Conservation (phyloP, 37 sponge, comb jelly and placozoan genomes). For the Oopsacas minuta region DNA sequence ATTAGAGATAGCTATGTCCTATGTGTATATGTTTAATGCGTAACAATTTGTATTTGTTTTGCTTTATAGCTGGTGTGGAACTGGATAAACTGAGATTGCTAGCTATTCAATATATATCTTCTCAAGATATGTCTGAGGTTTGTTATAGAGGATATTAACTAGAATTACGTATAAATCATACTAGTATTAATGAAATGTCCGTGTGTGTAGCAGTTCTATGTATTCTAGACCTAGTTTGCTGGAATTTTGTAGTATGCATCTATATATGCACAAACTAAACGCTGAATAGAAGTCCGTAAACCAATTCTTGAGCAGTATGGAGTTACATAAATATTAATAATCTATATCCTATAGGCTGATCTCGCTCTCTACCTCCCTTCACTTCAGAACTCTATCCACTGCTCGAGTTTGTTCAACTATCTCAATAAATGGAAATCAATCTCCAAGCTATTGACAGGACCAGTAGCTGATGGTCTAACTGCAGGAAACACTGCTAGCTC, state of each 20-base stretch:
- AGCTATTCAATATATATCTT: slow-evolving; percentile 72
- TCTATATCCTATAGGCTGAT: slow-evolving; percentile 32
- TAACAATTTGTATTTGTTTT: too few relatives aligned
- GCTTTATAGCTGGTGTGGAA: slow-evolving; percentile 43
- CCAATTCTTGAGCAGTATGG: not conserved
- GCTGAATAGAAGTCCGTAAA: not conserved
- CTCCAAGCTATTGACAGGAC: not conserved
- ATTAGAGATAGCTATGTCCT: too few relatives aligned
- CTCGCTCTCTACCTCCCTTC: slow-evolving; percentile 34
- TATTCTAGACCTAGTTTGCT: too few relatives aligned
- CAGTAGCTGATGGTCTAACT: not conserved
- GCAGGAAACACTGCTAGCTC: not conserved
- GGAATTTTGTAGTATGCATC: too few relatives aligned
- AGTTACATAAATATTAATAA: not conserved
- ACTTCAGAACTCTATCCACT: slow-evolving; percentile 45
- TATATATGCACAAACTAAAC: not conserved
- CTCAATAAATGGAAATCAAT: slow-evolving; percentile 73
- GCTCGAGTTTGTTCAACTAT: slow-evolving; percentile 40
- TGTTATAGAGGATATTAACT: too few relatives aligned
- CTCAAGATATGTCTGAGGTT: slow-evolving; percentile 56
- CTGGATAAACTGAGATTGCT: slow-evolving; percentile 90
- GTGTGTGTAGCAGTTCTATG: too few relatives aligned
- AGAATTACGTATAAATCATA: too few relatives aligned
- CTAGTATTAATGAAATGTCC: too few relatives aligned
- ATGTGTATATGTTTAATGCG: too few relatives aligned